phyloP scores from a whole-genome alignment of 2,888 invertebrate genomes.

The Papilio elwesi region DNA sequence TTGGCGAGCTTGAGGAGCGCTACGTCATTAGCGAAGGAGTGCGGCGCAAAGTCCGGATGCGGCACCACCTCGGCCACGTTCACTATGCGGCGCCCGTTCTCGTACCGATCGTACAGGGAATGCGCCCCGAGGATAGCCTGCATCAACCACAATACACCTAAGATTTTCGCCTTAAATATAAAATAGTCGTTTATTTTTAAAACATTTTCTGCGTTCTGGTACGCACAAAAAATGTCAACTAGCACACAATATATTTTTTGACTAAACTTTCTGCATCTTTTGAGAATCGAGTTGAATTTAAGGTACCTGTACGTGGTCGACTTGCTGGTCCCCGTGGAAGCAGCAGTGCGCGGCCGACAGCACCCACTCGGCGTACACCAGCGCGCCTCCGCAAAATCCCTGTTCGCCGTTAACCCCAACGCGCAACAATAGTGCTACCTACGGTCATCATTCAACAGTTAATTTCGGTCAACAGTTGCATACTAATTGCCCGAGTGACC shows the following conservation, averaged over 20 bases:
- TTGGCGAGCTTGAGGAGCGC: conserved; percentile 71
- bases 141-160: conserved; percentile 7
- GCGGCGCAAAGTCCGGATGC: conserved; percentile 67
- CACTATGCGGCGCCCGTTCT: conserved; percentile 74
- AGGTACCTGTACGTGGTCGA: conserved; percentile 71
- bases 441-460: background rate
- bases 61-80: conserved; percentile 67
- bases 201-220: too few relatives aligned
- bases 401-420: conserved; percentile 70
- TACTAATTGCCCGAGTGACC: background rate
- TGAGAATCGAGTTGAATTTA: too few relatives aligned
- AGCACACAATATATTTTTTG: too few relatives aligned
- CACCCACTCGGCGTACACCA: conserved; percentile 74
- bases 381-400: conserved; percentile 81
- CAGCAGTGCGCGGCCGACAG: conserved; percentile 83
- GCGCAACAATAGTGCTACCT: conserved; percentile 74
- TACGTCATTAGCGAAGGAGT: conserved; percentile 65
- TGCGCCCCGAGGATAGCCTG: conserved; percentile 77
- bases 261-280: too few relatives aligned
- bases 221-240: too few relatives aligned
- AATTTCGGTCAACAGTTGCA: background rate
- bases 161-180: too few relatives aligned
- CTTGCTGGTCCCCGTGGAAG: conserved; percentile 64
- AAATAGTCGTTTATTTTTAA: too few relatives aligned
- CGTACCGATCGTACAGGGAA: conserved; percentile 76